Conservation (phyloP, 2,888 invertebrate species). For the Scrobipalpa atriplicella region DNA sequence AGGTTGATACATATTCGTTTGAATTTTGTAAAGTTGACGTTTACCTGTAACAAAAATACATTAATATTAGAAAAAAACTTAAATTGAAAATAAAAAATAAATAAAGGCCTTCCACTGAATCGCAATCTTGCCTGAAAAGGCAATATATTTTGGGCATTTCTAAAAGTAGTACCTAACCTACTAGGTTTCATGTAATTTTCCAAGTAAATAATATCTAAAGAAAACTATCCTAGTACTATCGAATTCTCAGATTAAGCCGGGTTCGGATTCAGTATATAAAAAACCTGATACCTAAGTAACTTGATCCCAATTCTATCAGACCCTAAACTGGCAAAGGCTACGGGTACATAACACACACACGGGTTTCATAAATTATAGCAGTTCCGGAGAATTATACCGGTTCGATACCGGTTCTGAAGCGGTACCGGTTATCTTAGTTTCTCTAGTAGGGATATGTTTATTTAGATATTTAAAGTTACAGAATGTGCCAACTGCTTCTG, state of each 20-base stretch:
- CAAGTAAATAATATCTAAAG: too few relatives aligned
- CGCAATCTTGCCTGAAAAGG: too few relatives aligned
- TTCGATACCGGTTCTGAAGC: not conserved
- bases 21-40: constrained; percentile 11
- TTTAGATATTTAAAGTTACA: not conserved
- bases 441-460: not conserved
- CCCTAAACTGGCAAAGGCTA: not conserved
- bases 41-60: constrained; percentile 35
- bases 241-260: not conserved
- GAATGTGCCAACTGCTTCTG: too few relatives aligned
- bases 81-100: too few relatives aligned
- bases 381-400: constrained; percentile 8
- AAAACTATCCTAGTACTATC: not conserved
- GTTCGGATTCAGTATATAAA: not conserved
- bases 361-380: not conserved
- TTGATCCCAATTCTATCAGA: constrained; percentile 13
- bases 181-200: too few relatives aligned
- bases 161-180: too few relatives aligned
- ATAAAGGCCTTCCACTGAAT: too few relatives aligned
- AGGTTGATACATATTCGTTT: too few relatives aligned
- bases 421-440: constrained; percentile 15
- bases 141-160: too few relatives aligned
- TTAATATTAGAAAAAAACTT: not conserved
- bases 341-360: not conserved
- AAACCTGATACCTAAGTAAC: not conserved